Evolutionary conservation across 2,888 invertebrate genomes (phyloP).

Genomic region (Micoletzkya japonica): DNA sequence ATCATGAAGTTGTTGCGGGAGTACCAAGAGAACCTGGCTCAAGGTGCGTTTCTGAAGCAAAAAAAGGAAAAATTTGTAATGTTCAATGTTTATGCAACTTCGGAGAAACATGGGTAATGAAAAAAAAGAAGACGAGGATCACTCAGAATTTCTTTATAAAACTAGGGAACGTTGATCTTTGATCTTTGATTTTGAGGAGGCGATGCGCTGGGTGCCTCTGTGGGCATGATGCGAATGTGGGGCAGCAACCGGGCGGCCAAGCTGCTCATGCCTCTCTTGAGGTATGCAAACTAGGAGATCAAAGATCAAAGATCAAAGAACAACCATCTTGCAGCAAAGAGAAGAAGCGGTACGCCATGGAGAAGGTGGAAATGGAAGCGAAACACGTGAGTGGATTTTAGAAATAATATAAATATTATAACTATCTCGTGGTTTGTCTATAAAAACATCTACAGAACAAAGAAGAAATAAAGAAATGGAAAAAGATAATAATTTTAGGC

Average conservation of each 20-base stretch:
- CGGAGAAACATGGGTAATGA: too few species aligned
- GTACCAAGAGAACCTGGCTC: constrained; percentile 60
- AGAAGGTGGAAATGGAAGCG: constrained; percentile 61
- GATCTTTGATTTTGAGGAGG: constrained; percentile 35
- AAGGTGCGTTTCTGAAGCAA: constrained; percentile 35
- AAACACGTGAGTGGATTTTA: constrained; percentile 52
- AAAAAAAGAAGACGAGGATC: too few species aligned
- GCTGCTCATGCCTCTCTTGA: constrained; percentile 57
- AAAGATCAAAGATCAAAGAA: neutral
- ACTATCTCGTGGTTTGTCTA: too few species aligned
- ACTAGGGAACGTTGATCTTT: too few species aligned
- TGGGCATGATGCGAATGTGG: constrained; percentile 63
- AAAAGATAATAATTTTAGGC: neutral
- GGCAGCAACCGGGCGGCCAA: constrained; percentile 60
- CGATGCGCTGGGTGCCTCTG: constrained; percentile 55
- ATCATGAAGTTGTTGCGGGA: constrained; percentile 62
- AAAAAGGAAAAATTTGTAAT: neutral
- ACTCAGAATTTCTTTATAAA: too few species aligned
- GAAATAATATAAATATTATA: too few species aligned
- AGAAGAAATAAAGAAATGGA: constrained; percentile 1
- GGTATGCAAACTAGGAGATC: constrained; percentile 31
- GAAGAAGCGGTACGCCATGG: constrained; percentile 57
- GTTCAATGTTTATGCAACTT: too few species aligned
- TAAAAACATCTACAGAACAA: neutral
- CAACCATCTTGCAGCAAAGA: constrained; percentile 49